Evolutionary conservation across 2,888 invertebrate species (phyloP), one percentile per base, ranked within the genome.

Genomic region (Lepidochitona cinerea): DNA sequence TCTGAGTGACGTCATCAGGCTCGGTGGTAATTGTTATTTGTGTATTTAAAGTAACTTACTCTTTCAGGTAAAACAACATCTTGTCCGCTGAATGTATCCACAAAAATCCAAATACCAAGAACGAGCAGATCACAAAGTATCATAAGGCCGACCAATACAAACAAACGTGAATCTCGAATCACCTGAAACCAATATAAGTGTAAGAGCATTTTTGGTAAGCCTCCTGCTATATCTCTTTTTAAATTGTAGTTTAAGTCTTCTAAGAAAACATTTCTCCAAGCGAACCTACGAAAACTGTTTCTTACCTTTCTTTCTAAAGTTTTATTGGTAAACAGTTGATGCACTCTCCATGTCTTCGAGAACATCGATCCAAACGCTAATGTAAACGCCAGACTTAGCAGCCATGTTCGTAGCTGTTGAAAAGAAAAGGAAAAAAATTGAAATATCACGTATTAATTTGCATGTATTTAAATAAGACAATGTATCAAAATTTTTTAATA

Each of bases 281-380:
- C n/a, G n/a, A n/a, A n/a, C n/a, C n/a, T n/a, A n/a, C n/a, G n/a
- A n/a, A n/a, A n/a, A n/a, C n/a, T n/a, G n/a, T n/a, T n/a, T n/a
- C n/a, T 49, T 66, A 81, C 82, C 77, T 79, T 81, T 72, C 79
- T 73, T 52, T 82, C 81, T 35, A 81, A 78, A 64, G 82, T 82
- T 59, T 81, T 81, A 67, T 84, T 84, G n/a, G 84, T 84, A 72
- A 84, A 82, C 37, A 84, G 84, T 53, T 80, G 81, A 73, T 84
- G 83, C 26, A 84, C 84, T 35, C 84, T 68, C 81, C 83, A 84
- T 9, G 82, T 84, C 70, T 84, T 84, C 71, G 83, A 84, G 75
- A 84, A 84, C 84, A 84, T 84, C 14, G 84, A 82, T 5, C 84
- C 84, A 70, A 84, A 84, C 2, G 83, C 82, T 53, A 84, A 59